Base-by-base conservation (phyloP, 2,113 vertebrate species). In the Chloropsis cyanopogon region DNA sequence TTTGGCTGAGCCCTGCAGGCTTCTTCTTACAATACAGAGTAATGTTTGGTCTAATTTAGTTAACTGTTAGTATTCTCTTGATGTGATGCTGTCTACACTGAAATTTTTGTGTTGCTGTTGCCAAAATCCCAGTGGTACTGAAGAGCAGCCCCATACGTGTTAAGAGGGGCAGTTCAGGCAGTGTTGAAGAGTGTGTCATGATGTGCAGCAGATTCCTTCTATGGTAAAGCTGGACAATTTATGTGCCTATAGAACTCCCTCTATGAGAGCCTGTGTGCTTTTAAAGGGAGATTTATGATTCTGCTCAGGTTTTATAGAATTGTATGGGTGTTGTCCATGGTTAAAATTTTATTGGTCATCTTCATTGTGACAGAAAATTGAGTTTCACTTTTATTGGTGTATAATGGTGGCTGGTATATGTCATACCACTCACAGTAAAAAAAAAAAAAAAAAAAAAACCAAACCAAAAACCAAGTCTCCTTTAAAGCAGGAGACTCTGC, bases 361-460 rank as follows among this genome's bases (percentile, higher is more conserved):
- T 86, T 94, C 76, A 63, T 81, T 73, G 75, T 82, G 90, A 91
- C 76, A 90, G 87, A 97, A 96, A 93, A 96, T 77, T 80, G 78
- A 87, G 78, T 93, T 96, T 94, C 7, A 2, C n/a, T 94, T 96
- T 94, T 96, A 93, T 90, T 94, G 70, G 75, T 78, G 66, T 65
- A 8, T 57, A 93, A 63, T 73, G 47, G 56, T 56, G 64, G 44
- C 71, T 95, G 81, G 83, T 82, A 47, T 90, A 76, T 84, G 77
- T 94, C 77, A 88, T 13, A 75, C 29, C 11, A 50, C 73, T 86
- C 75, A 42, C 31, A 87, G 56, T 56, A 50, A 66, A 86, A 78
- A 35, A 57, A 26, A 42, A 75, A 46, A 31, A 54, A 1, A 50
- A 42, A 65, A 63, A n/a, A 29, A 68, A 77, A 33, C n/a, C n/a